Conservation (phyloP, 2,113 vertebrate genomes). For the Willisornis vidua region DNA sequence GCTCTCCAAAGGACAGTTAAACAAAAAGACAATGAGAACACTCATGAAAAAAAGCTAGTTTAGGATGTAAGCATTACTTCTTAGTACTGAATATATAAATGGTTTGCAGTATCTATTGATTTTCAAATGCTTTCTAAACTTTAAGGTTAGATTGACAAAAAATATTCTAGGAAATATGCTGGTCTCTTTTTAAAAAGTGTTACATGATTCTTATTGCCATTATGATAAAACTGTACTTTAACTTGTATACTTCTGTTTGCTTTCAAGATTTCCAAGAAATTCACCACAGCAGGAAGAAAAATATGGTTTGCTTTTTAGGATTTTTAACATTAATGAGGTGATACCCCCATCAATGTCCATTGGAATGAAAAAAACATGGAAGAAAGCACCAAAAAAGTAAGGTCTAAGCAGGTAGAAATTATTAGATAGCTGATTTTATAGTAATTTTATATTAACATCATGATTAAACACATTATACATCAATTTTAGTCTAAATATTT, state of each 20-base stretch:
- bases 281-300: background rate
- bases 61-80: background rate
- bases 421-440: background rate
- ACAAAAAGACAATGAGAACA: background rate
- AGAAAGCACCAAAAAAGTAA: background rate
- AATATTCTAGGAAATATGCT: background rate
- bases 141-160: background rate
- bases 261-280: background rate
- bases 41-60: background rate
- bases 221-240: background rate
- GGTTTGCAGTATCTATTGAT: background rate
- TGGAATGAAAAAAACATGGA: background rate
- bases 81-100: background rate
- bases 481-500: background rate
- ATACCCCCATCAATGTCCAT: background rate
- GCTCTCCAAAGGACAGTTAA: background rate
- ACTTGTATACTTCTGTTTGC: background rate
- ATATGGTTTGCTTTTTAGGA: background rate
- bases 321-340: background rate
- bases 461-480: background rate
- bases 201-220: background rate
- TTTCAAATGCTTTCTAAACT: background rate
- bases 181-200: background rate
- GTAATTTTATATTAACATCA: background rate
- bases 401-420: background rate